Conservation (phyloP, 2,888 invertebrate species). For the Tenthredo mesomela region DNA sequence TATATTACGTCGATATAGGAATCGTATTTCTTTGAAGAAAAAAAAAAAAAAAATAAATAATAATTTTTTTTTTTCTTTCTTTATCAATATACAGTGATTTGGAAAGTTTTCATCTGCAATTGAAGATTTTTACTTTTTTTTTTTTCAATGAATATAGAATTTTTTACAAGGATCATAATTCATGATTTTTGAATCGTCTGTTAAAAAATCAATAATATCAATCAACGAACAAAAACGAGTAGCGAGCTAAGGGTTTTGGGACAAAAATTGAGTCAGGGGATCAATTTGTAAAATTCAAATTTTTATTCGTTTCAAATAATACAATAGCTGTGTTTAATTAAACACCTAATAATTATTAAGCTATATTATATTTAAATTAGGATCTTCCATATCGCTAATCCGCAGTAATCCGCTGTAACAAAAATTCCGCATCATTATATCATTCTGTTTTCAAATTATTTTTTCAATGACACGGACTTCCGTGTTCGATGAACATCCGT, state of each 20-base stretch:
- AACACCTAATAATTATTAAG: too few relatives aligned
- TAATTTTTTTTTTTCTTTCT: neutral
- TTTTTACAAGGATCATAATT: neutral
- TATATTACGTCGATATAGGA: conserved; percentile 32
- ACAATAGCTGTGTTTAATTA: too few relatives aligned
- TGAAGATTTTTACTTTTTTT: neutral
- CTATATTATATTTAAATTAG: neutral
- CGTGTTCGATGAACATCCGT: neutral
- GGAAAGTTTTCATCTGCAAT: neutral
- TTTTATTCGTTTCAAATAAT: neutral
- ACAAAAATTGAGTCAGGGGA: neutral
- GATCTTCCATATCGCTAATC: neutral
- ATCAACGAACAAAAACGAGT: neutral
- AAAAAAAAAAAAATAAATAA: neutral
- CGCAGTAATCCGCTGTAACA: neutral
- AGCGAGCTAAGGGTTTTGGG: neutral
- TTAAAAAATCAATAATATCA: neutral
- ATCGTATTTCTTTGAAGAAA: neutral
- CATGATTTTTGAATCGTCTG: neutral
- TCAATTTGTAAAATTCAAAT: neutral
- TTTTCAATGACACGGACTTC: neutral
- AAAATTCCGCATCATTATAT: neutral
- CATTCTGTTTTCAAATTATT: neutral
- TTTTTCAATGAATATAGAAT: neutral
- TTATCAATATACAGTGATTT: neutral